These are phyloP conservation scores for Meles meles DNA, from an alignment of 2,113 vertebrate species.

Conservation along the genomic window DNA sequence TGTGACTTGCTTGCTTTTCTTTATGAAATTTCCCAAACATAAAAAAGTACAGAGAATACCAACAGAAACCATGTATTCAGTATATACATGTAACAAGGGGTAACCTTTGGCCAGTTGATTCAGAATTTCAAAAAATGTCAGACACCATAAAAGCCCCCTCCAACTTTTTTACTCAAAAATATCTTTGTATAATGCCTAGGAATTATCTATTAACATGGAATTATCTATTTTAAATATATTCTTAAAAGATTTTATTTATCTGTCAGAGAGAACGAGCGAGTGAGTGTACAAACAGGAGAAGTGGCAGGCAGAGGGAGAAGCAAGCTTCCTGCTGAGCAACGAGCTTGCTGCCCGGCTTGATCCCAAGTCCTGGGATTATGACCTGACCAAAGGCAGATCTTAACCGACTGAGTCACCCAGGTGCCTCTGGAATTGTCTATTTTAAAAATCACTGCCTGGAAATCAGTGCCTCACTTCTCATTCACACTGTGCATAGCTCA, in stretches of 20 bases:
- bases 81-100: background rate
- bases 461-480: background rate
- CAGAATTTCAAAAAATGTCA: background rate
- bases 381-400: no score
- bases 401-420: no score
- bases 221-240: background rate
- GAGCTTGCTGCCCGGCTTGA: accelerated
- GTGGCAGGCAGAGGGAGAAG: no score
- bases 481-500: background rate
- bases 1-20: background rate
- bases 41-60: background rate
- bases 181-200: background rate
- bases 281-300: no score
- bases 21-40: background rate
- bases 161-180: background rate
- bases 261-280: no score
- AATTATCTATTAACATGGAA: background rate
- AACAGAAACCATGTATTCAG: background rate
- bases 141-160: background rate
- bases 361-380: no score
- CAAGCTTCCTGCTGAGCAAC: no score
- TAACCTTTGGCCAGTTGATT: background rate
- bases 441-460: background rate
- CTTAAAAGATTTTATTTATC: no score
- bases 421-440: background rate